Evolutionary conservation across 2,113 vertebrate species (phyloP).

Genomic region (Poecilia latipinna): DNA sequence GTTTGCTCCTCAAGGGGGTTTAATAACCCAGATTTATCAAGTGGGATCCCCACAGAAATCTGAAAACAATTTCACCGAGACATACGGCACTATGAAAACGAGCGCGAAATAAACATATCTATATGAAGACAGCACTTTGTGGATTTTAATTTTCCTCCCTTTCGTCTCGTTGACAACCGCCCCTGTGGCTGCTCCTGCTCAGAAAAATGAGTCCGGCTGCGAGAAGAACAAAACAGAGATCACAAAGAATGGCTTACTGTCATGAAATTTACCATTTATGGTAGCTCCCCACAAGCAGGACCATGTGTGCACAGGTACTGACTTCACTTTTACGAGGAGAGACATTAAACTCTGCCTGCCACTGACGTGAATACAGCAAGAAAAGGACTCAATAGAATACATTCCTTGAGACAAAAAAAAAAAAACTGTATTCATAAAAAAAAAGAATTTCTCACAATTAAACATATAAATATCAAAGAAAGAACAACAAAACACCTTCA

Average conservation of each 20-base stretch:
- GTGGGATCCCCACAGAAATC: slow-evolving; percentile 27
- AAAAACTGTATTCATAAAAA: background rate
- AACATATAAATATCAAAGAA: background rate
- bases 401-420: slow-evolving; percentile 31
- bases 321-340: slow-evolving; percentile 65
- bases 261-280: slow-evolving; percentile 69
- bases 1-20: slow-evolving; percentile 30
- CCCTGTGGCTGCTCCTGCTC: slow-evolving; percentile 4
- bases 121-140: slow-evolving; percentile 2
- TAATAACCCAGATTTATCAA: slow-evolving; percentile 8
- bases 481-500: slow-evolving; percentile 15
- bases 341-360: slow-evolving; percentile 43
- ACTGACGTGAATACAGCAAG: slow-evolving; percentile 46
- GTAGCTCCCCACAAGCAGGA: slow-evolving; percentile 40
- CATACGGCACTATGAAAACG: background rate
- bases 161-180: background rate
- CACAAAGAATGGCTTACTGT: slow-evolving; percentile 45
- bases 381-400: slow-evolving; percentile 48
- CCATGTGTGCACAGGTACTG: slow-evolving; percentile 68
- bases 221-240: slow-evolving; percentile 32
- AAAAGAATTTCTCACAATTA: background rate
- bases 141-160: no score
- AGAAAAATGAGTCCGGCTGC: slow-evolving; percentile 32
- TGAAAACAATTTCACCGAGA: background rate
- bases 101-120: background rate